phyloP scores from a whole-genome alignment of 2,113 vertebrate species.

The Cnemophilus loriae region DNA sequence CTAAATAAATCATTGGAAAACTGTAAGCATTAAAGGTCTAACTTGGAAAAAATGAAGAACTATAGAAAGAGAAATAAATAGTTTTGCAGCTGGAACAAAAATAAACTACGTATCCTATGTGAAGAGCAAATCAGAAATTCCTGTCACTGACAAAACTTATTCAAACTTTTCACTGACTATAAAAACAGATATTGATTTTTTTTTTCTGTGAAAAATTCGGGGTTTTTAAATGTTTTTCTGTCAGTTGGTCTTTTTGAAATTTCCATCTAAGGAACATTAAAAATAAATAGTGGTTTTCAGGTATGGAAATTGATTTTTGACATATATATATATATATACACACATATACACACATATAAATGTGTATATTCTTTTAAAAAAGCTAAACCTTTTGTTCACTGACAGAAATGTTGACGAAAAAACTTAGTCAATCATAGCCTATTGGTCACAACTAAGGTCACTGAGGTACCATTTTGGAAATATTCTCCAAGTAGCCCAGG shows the following conservation, averaged over 20 bases:
- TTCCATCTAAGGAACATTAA: not conserved
- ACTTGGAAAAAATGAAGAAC: not conserved
- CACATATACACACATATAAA: not conserved
- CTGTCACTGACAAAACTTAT: not conserved
- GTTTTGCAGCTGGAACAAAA: not conserved
- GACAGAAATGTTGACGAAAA: not conserved
- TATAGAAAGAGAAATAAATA: not conserved
- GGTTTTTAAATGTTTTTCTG: not conserved
- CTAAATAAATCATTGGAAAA: not conserved
- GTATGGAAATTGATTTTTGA: not conserved
- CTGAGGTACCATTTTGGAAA: not conserved
- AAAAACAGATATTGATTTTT: not conserved
- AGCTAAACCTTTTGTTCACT: not conserved
- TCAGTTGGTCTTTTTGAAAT: not conserved
- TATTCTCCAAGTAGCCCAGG: not conserved
- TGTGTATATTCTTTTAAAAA: not conserved
- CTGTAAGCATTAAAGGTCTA: not conserved
- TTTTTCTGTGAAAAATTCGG: not conserved
- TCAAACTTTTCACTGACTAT: not conserved
- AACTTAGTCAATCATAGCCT: not conserved
- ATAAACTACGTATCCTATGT: not conserved
- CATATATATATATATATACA: not conserved
- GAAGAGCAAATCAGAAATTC: not conserved
- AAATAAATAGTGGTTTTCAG: not conserved
- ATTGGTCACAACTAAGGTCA: not conserved